Evolutionary conservation across 2,888 invertebrate genomes (phyloP).

Genomic region (Elysia crispata): DNA sequence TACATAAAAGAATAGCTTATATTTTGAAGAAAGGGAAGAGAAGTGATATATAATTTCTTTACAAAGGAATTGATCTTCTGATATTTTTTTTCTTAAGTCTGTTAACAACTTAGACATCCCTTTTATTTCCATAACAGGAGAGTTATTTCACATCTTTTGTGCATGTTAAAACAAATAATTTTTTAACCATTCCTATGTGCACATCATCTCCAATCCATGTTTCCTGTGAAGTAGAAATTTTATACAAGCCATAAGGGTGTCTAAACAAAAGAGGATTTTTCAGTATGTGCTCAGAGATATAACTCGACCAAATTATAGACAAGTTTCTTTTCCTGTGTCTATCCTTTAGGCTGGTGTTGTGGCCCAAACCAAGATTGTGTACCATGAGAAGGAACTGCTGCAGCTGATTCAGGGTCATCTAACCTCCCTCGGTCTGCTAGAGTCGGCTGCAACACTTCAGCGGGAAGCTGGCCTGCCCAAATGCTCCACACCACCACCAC

Average conservation of each 20-base stretch:
- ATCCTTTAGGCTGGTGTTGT: constrained; percentile 88
- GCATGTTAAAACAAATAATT: too few relatives aligned
- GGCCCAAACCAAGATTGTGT: constrained; percentile 95
- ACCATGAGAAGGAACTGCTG: constrained; percentile 93
- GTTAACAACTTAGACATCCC: neutral
- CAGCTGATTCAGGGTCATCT: constrained; percentile 95
- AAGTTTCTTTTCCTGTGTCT: constrained; percentile 22
- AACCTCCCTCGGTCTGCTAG: constrained; percentile 83
- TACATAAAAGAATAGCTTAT: too few relatives aligned
- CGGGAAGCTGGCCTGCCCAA: constrained; percentile 83
- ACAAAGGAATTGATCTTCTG: too few relatives aligned
- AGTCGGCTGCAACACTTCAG: constrained; percentile 86
- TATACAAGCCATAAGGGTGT: too few relatives aligned
- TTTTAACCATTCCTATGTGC: too few relatives aligned
- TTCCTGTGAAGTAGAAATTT: too few relatives aligned
- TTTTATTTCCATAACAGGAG: neutral
- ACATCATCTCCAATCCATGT: too few relatives aligned
- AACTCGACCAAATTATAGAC: too few relatives aligned
- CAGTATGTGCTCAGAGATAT: too few relatives aligned
- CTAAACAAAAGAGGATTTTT: too few relatives aligned
- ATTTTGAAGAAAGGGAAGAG: too few relatives aligned
- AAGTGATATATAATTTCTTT: too few relatives aligned
- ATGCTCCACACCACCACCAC: constrained; percentile 62
- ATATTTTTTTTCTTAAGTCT: neutral
- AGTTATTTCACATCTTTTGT: neutral